Percentiles rank a stretch among this genome's conserved stretches.
Conservation (phyloP, 2,113 vertebrate genomes). For the Prunella fulvescens region DNA sequence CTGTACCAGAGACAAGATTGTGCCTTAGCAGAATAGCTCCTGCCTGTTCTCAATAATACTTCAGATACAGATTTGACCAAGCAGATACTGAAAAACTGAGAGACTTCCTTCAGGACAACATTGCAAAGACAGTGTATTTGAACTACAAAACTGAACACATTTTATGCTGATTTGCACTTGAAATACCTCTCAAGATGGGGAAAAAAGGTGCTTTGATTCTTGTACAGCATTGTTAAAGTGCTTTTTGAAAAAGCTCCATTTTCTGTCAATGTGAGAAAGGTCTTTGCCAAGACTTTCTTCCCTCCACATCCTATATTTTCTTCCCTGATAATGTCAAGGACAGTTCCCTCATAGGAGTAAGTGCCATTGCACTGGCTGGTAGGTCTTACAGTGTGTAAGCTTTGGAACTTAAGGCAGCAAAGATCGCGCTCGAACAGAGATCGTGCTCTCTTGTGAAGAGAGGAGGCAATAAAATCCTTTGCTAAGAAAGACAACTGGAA, state of each 20-base stretch:
- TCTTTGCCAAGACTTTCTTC: background rate
- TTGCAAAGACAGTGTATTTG: background rate
- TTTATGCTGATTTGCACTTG: background rate
- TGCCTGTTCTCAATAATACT: background rate
- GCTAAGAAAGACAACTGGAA: constrained; percentile 11
- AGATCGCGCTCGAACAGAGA: accelerated
- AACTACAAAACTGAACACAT: background rate
- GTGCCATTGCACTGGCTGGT: background rate
- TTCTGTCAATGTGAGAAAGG: background rate
- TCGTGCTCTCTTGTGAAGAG: background rate
- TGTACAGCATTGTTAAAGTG: background rate
- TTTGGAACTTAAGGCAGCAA: background rate
- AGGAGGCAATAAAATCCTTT: constrained; percentile 2
- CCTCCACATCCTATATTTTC: background rate
- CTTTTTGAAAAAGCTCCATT: background rate
- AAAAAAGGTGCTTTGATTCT: background rate
- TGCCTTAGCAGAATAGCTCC: background rate
- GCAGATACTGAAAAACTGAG: background rate
- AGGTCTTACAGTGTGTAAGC: background rate
- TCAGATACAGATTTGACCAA: background rate
- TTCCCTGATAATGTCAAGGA: background rate
- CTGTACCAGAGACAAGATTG: background rate
- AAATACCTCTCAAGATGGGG: background rate
- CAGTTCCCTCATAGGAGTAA: background rate
- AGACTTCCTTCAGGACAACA: background rate